Base-by-base conservation (phyloP, 1,140 invertebrate species). In the Leptinotarsa texana region DNA sequence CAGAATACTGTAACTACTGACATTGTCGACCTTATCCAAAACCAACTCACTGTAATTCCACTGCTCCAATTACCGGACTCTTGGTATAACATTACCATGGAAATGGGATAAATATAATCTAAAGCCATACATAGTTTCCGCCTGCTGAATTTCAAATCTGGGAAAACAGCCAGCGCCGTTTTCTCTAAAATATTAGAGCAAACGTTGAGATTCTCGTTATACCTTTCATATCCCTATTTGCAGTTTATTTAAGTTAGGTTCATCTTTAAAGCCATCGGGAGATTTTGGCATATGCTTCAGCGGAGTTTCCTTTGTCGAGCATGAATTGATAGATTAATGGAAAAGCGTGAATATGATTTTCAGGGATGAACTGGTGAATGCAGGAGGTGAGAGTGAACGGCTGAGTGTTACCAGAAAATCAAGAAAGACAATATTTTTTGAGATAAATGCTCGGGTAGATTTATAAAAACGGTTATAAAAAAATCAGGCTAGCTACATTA, bases 201-300 rank as follows among this genome's bases (percentile, higher is more conserved):
- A 68, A 68, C 21, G n/a, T 22, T 63, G 61, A 63, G n/a, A 63
- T 17, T 63, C 61, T 63, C 63, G 63, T 68, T 68, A 68, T 68
- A 33, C 66, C 66, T 68, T 68, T 47, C 24, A 68, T 68, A 47
- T 68, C 66, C 66, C 66, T 68, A 68, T 68, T 68, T 68, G 66
- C 66, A 68, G 66, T 68, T 68, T 68, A 68, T 68, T 68, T 68
- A 68, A 68, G 42, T 68, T 68, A 68, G 66, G 18, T 68, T 42
- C 66, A 47, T 42, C 24, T 68, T 68, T 68, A 33, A 47, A 18
- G 42, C 66, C 18, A 68, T 47, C 27, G n/a, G 18, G 42, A 68
- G 66, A 68, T 68, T 68, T 68, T 47, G 17, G 17, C 51, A 57
- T 57, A 65, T 65, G 21, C 11, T 66, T 66, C 22, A 21, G 15